These are phyloP conservation scores for Lepus townsendii DNA, from an alignment of 2,797 vertebrate genomes.

Conservation along the genomic window DNA sequence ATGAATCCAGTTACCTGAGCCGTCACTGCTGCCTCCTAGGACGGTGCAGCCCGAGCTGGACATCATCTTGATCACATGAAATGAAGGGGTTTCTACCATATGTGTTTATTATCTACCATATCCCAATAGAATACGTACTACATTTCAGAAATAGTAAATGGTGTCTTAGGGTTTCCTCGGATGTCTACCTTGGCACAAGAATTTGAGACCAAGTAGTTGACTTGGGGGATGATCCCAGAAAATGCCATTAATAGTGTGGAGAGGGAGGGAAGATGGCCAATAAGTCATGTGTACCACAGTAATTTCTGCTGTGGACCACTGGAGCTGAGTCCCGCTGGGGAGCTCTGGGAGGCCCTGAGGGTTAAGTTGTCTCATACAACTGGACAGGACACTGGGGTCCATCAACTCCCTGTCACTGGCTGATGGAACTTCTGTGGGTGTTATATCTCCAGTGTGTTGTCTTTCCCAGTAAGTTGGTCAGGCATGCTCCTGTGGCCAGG, in stretches of 20 bases:
- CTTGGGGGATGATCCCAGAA: background rate
- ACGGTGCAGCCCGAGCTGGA: too few species aligned
- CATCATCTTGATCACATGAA: background rate
- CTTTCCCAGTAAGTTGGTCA: background rate
- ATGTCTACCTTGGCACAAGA: background rate
- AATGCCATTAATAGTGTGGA: background rate
- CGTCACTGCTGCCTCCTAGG: too few species aligned
- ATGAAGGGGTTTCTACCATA: slow-evolving; percentile 17
- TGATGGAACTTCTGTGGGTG: background rate
- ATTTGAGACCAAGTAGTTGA: slow-evolving; percentile 12
- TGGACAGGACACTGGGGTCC: background rate
- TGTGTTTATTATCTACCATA: background rate
- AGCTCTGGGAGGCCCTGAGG: background rate
- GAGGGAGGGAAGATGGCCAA: background rate
- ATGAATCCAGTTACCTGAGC: too few species aligned
- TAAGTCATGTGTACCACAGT: background rate
- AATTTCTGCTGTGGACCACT: background rate
- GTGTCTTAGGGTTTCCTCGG: background rate
- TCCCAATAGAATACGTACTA: background rate
- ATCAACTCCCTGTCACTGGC: background rate
- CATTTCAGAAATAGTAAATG: slow-evolving; percentile 33
- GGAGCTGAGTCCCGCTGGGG: background rate
- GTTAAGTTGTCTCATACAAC: background rate
- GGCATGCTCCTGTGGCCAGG: background rate
- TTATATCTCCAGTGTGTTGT: background rate